A percentile compares a stretch with the other conserved stretches of the same genome.
Conservation (phyloP, 2,113 vertebrate genomes). For the Pagrus major region DNA sequence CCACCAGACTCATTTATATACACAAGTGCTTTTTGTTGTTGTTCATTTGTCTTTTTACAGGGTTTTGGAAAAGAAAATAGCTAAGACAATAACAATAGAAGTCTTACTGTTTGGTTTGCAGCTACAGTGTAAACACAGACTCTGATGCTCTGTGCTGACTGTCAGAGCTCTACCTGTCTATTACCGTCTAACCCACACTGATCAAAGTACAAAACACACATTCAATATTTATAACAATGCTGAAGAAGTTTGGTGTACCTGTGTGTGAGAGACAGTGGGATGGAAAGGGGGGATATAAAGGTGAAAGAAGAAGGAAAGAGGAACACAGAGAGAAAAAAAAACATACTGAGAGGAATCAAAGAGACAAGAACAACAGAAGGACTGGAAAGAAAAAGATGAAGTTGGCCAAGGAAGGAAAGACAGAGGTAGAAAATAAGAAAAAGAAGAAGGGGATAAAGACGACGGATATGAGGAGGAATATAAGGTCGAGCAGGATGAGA, state of each 20-base stretch:
- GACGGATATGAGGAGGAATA: not conserved
- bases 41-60: not conserved
- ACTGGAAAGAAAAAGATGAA: not conserved
- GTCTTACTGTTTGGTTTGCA: not conserved
- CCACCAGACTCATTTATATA: too few relatives aligned
- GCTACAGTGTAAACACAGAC: not conserved
- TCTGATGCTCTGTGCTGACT: not conserved
- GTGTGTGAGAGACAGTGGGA: not conserved
- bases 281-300: too few relatives aligned
- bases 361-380: not conserved
- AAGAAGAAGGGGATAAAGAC: too few relatives aligned
- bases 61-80: not conserved
- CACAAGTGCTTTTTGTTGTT: too few relatives aligned
- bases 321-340: not conserved
- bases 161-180: not conserved
- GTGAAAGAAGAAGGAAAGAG: too few relatives aligned
- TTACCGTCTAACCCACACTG: not conserved
- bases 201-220: slow-evolving; percentile 25
- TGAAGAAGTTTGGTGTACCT: not conserved
- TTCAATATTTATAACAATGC: slow-evolving; percentile 27
- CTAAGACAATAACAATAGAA: not conserved
- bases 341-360: not conserved
- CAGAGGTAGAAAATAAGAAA: not conserved
- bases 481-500: not conserved
- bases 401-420: not conserved